Evolutionary conservation across 2,888 invertebrate genomes (phyloP).

Genomic region (Microctonus brassicae): DNA sequence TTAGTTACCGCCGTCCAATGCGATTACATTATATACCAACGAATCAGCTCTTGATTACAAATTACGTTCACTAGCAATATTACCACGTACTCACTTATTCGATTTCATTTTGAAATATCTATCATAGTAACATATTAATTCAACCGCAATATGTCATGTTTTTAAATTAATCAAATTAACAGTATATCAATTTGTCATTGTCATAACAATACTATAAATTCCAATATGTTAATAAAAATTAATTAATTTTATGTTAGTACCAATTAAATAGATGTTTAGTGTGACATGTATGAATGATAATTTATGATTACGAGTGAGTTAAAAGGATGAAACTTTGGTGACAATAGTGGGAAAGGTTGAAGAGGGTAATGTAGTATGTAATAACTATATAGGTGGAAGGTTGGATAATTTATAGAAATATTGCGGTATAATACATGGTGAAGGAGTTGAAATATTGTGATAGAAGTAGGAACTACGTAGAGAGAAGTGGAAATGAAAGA

Average conservation of each 20-base stretch:
- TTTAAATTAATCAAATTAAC: background rate
- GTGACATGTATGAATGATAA: no score
- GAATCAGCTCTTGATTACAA: slow-evolving; percentile 48
- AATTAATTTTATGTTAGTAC: no score
- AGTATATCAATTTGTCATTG: background rate
- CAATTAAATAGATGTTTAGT: no score
- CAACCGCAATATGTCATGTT: background rate
- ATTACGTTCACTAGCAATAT: slow-evolving; percentile 37
- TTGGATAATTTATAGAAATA: background rate
- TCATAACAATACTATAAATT: background rate
- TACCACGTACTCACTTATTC: background rate
- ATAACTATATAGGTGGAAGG: background rate
- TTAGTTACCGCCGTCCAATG: slow-evolving; percentile 48
- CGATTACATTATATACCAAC: slow-evolving; percentile 47
- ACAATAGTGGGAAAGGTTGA: background rate
- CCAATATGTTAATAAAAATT: no score
- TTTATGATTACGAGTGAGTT: no score
- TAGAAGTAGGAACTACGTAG: slow-evolving; percentile 14
- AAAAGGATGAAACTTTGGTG: background rate
- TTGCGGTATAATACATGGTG: background rate
- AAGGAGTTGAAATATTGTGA: background rate
- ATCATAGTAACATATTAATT: background rate
- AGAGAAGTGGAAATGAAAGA: slow-evolving; percentile 1
- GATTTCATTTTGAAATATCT: background rate
- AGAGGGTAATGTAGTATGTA: background rate